Conservation (phyloP, 2,797 vertebrate genomes). For the Urophycis tenuis region DNA sequence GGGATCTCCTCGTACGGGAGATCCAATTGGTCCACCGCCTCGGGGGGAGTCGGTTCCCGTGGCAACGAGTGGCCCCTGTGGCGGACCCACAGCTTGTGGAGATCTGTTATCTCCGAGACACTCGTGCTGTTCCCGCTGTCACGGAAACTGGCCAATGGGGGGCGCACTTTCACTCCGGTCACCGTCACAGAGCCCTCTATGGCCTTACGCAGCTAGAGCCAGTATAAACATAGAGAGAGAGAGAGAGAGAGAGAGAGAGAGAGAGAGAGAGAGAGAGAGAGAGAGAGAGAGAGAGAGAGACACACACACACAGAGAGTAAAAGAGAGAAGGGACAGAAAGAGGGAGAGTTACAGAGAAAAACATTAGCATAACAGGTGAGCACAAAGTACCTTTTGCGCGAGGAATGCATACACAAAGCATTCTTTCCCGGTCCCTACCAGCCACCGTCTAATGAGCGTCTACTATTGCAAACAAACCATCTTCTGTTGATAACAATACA, state of each 20-base stretch:
- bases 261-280: background rate
- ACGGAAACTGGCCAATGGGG: slow-evolving; percentile 93
- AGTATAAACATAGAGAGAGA: background rate
- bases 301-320: background rate
- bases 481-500: background rate
- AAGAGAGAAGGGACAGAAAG: background rate
- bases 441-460: background rate
- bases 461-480: background rate
- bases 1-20: slow-evolving; percentile 65
- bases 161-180: slow-evolving; percentile 93
- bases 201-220: slow-evolving; percentile 86
- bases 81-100: slow-evolving; percentile 90
- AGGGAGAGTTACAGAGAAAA: background rate
- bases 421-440: background rate
- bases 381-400: background rate
- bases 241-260: background rate
- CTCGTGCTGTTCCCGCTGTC: slow-evolving; percentile 85
- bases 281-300: background rate
- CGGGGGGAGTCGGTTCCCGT: slow-evolving; percentile 70
- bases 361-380: background rate
- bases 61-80: slow-evolving; percentile 83
- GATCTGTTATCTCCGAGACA: slow-evolving; percentile 87
- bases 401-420: background rate
- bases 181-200: slow-evolving; percentile 94
- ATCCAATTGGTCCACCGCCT: slow-evolving; percentile 58